These are phyloP conservation scores for Penaeus japonicus DNA, from an alignment of 1,140 invertebrate genomes.

Conservation along the genomic window DNA sequence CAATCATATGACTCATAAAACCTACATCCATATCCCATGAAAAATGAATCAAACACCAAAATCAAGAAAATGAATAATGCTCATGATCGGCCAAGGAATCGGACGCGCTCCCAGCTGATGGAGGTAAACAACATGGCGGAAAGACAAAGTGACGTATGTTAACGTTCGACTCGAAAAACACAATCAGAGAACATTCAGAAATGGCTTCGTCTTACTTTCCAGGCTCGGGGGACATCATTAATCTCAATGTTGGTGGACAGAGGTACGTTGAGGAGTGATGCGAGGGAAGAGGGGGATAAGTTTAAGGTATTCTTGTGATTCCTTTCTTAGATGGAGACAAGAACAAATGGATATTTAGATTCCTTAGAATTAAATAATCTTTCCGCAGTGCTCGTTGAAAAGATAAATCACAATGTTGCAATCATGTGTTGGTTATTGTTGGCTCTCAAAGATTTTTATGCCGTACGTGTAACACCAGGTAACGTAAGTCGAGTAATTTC, in stretches of 20 bases:
- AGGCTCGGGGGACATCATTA: slow-evolving; percentile 73
- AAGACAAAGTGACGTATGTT: background rate
- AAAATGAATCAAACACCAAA: background rate
- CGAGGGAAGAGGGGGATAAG: background rate
- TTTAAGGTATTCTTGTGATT: background rate
- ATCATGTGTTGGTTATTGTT: background rate
- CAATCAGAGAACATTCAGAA: background rate
- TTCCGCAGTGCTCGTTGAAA: too few species aligned
- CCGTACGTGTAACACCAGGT: too few species aligned
- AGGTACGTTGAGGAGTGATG: slow-evolving; percentile 68
- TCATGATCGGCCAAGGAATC: background rate
- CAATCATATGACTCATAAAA: too few species aligned
- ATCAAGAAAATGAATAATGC: background rate
- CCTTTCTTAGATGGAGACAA: background rate
- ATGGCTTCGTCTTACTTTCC: slow-evolving; percentile 45
- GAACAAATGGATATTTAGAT: too few species aligned
- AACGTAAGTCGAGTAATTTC: background rate
- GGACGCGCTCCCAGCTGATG: slow-evolving; percentile 8
- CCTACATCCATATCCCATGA: background rate
- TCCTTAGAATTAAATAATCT: background rate
- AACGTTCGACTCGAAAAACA: background rate
- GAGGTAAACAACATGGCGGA: slow-evolving; percentile 42
- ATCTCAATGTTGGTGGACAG: slow-evolving; percentile 83
- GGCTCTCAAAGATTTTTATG: too few species aligned
- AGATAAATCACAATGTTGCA: too few species aligned